Conservation (phyloP, 2,113 vertebrate species). For the Nipponia nippon region DNA sequence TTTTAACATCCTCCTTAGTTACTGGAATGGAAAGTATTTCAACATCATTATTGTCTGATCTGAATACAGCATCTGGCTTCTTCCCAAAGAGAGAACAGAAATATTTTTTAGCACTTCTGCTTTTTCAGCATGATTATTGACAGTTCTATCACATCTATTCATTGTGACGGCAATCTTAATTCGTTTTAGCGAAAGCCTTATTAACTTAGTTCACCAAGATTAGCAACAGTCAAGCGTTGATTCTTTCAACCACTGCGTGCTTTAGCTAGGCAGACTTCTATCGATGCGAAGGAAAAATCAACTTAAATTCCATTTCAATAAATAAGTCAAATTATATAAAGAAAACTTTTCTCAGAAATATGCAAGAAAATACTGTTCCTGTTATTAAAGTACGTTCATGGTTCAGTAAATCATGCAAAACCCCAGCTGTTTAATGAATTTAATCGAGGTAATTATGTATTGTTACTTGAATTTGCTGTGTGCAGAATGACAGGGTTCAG, state of each 20-base stretch:
- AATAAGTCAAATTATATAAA: neutral
- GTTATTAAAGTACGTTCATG: accelerated
- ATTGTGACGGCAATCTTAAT: neutral
- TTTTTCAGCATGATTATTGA: neutral
- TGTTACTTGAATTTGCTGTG: neutral
- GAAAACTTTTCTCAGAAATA: neutral
- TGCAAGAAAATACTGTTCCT: neutral
- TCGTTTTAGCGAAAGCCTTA: neutral
- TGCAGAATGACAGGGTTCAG: neutral
- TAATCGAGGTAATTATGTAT: neutral
- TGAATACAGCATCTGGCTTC: conserved; percentile 25
- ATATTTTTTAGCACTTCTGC: conserved; percentile 11
- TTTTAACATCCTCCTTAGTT: conserved; percentile 65
- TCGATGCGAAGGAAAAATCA: neutral
- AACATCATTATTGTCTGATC: conserved; percentile 51
- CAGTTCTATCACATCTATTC: neutral
- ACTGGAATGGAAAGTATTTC: conserved; percentile 67
- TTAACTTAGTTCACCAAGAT: neutral
- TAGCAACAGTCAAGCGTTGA: neutral
- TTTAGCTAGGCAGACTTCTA: neutral
- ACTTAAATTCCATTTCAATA: neutral
- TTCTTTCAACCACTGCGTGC: neutral
- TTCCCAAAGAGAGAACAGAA: conserved; percentile 42
- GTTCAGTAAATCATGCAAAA: neutral
- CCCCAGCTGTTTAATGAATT: neutral